Base-by-base conservation (phyloP, 2,888 invertebrate species). In the Keiferia lycopersicella region DNA sequence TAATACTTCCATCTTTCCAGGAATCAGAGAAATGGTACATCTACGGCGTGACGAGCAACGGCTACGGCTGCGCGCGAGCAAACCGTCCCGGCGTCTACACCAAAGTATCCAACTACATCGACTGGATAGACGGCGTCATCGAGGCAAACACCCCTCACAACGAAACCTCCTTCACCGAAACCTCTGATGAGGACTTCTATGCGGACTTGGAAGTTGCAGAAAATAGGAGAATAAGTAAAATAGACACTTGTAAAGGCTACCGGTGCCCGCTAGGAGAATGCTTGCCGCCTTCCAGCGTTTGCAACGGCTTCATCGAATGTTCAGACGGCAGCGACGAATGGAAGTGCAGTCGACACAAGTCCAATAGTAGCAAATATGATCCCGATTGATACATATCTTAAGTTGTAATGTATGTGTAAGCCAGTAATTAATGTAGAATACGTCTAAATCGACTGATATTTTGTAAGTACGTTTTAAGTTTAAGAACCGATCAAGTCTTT, bases 51-150 rank as follows among this genome's bases (percentile, higher is more conserved):
- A 96, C 96, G 0, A 96, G 96, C 71, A 96, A 96, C 77, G 96
- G 96, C 0, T 96, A 96, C 78, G 96, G 96, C 0, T 96, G 96
- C 81, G 96, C 96, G 0, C 89, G 96, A 68, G 95, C 96, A 0
- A 95, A 95, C 77, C 89, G 96, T 8, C 96, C 96, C 16, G 96
- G 96, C 45, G 96, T 96, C 56, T 96, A 96, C 86, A 96, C 96
- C 0, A 96, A 96, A 83, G 96, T 96, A 11, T 92, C 94, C 39
- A 94, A 95, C 82, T 96, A 96, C 81, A 86, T 95, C 50, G 91
- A 93, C 30, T 96, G 96, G 96, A 95, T 96, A 65, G 92, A 94
- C 72, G 83, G 87, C 56, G 91, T 93, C 16, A 93, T 94, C 71
- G 78, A 78, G 2, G 69, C 83, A 0, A 74, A 87, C 77, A 86